A percentile compares a stretch with the other conserved stretches of the same genome.
Evolutionary conservation across 2,888 invertebrate species (phyloP).

Genomic region (Cataglyphis livida): DNA sequence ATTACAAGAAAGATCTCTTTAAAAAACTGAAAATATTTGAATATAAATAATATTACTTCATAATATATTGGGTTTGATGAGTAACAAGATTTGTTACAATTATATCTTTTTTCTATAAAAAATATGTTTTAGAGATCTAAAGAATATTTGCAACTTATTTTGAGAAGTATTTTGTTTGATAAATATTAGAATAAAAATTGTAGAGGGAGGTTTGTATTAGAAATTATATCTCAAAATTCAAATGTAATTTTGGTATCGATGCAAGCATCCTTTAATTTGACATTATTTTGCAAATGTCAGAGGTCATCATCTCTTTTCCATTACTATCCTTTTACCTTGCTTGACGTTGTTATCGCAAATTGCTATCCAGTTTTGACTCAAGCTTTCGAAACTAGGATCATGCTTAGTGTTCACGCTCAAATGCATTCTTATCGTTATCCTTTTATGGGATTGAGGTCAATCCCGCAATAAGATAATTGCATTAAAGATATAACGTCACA

Average conservation of each 20-base stretch:
- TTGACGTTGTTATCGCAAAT: not conserved
- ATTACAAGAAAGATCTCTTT: not conserved
- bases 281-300: constrained; percentile 18
- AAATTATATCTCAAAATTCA: not conserved
- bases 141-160: not conserved
- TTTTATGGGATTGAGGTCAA: not conserved
- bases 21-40: not conserved
- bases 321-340: not conserved
- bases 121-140: constrained; percentile 7
- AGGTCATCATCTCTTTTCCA: constrained; percentile 1
- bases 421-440: not conserved
- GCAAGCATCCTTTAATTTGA: not conserved
- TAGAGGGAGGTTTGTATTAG: not conserved
- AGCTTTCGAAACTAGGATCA: not conserved
- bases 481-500: not conserved
- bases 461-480: not conserved
- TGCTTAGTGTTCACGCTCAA: not conserved
- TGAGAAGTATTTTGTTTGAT: not conserved
- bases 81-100: constrained; percentile 3
- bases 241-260: not conserved
- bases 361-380: constrained; percentile 1
- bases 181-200: not conserved
- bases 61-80: not conserved
- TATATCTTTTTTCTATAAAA: not conserved
- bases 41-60: not conserved